Percentiles rank a stretch among this genome's conserved stretches.
These are phyloP conservation scores for Torymus tubicola DNA, from an alignment of 2,888 invertebrate genomes.

Conservation along the genomic window DNA sequence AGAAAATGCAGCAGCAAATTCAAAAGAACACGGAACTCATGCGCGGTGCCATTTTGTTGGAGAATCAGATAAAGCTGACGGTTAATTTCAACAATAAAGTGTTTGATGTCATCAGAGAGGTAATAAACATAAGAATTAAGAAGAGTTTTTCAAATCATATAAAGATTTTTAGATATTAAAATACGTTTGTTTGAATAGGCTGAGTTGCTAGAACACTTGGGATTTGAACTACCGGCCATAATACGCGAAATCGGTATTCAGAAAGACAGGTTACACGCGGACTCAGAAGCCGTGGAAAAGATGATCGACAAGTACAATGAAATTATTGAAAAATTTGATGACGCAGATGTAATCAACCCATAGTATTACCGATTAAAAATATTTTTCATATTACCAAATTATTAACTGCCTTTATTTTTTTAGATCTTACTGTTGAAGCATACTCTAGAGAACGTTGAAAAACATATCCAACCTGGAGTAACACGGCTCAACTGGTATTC, in stretches of 20 bases:
- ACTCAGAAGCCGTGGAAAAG: constrained; percentile 80
- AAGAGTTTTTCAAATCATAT: neutral
- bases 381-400: no score
- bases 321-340: constrained; percentile 81
- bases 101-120: constrained; percentile 83
- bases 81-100: constrained; percentile 83
- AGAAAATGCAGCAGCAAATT: constrained; percentile 44
- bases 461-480: constrained; percentile 87
- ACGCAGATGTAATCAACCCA: constrained; percentile 80
- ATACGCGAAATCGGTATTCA: constrained; percentile 81
- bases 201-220: constrained; percentile 85
- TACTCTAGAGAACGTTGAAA: constrained; percentile 84
- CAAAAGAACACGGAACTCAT: constrained; percentile 75
- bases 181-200: constrained; percentile 72
- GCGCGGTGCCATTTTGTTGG: constrained; percentile 82
- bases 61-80: constrained; percentile 82
- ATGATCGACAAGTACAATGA: constrained; percentile 83
- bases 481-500: constrained; percentile 92
- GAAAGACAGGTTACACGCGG: constrained; percentile 81
- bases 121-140: constrained; percentile 44
- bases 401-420: no score
- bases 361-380: neutral
- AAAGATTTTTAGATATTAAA: neutral
- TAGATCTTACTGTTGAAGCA: constrained; percentile 83
- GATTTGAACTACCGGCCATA: constrained; percentile 79